phyloP scores from a whole-genome alignment of 1,140 invertebrate species.

The Wasmannia auropunctata region DNA sequence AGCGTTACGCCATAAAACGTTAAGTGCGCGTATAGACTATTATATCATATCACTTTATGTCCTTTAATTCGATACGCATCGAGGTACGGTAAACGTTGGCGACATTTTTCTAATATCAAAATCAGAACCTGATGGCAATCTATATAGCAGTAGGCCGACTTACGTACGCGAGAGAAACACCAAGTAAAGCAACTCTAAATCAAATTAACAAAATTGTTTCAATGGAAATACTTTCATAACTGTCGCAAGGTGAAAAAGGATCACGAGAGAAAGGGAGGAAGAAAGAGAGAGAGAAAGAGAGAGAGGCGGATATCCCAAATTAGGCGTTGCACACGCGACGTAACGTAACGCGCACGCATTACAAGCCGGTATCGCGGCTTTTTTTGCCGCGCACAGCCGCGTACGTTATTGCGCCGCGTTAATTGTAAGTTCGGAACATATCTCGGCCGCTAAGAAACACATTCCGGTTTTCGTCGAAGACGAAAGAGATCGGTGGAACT shows the following conservation, averaged over 20 bases:
- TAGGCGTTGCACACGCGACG: conserved; percentile 42
- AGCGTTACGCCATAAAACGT: neutral
- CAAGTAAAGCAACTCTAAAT: neutral
- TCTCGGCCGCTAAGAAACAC: conserved; percentile 53
- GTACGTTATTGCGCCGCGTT: conserved; percentile 59
- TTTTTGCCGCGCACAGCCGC: conserved; percentile 3
- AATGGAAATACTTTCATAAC: neutral
- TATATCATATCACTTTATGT: conserved; percentile 1
- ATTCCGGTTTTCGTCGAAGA: conserved; percentile 63
- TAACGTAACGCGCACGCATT: conserved; percentile 26
- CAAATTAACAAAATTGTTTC: neutral
- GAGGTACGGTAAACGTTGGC: neutral
- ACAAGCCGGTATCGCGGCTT: conserved; percentile 20
- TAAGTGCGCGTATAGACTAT: neutral
- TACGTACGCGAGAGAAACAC: neutral
- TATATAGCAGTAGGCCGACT: neutral
- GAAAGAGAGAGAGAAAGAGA: neutral
- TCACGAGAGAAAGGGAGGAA: neutral
- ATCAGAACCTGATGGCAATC: neutral
- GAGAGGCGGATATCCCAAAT: conserved; percentile 35
- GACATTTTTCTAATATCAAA: neutral
- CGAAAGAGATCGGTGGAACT: conserved; percentile 59
- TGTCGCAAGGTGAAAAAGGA: conserved; percentile 27
- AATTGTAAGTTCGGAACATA: conserved; percentile 65
- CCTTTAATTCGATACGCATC: neutral